Percentiles rank a stretch among this genome's conserved stretches.
phyloP scores from a whole-genome alignment of 1,140 invertebrate species.

The Hydropsyche tenuis region DNA sequence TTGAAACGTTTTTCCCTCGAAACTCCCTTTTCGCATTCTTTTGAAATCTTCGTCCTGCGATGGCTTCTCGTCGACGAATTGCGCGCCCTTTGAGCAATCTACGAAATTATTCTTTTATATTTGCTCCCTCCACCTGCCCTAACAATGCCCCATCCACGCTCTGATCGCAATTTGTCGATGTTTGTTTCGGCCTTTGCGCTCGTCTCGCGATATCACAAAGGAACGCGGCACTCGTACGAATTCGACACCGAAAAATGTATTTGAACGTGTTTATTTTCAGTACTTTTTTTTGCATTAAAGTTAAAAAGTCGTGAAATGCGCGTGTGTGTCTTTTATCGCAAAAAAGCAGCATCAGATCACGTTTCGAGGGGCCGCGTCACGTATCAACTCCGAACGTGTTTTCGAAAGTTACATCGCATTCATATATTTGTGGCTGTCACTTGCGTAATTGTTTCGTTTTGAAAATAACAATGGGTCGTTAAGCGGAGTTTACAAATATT shows the following conservation, averaged over 20 bases:
- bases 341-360: conserved; percentile 1
- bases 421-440: not conserved
- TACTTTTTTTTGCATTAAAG: not conserved
- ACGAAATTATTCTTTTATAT: conserved; percentile 55
- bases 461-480: conserved; percentile 7
- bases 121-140: conserved; percentile 32
- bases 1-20: conserved; percentile 42
- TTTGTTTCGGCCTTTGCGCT: conserved; percentile 3
- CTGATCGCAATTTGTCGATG: conserved; percentile 28
- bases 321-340: no score
- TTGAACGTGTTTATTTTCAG: not conserved
- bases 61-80: conserved; percentile 54
- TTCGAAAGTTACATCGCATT: not conserved
- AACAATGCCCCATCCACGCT: conserved; percentile 3
- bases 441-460: not conserved
- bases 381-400: conserved; percentile 11
- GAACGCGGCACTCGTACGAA: not conserved
- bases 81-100: conserved; percentile 53
- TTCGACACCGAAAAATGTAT: not conserved
- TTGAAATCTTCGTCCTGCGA: conserved; percentile 41
- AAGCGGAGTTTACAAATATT: not conserved
- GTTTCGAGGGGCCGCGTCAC: not conserved
- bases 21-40: conserved; percentile 41
- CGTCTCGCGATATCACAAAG: conserved; percentile 19
- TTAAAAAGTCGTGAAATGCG: no score